Percentiles rank a stretch among this genome's conserved stretches.
Conservation (phyloP, 2,113 vertebrate species). For the Clarias batrachus region DNA sequence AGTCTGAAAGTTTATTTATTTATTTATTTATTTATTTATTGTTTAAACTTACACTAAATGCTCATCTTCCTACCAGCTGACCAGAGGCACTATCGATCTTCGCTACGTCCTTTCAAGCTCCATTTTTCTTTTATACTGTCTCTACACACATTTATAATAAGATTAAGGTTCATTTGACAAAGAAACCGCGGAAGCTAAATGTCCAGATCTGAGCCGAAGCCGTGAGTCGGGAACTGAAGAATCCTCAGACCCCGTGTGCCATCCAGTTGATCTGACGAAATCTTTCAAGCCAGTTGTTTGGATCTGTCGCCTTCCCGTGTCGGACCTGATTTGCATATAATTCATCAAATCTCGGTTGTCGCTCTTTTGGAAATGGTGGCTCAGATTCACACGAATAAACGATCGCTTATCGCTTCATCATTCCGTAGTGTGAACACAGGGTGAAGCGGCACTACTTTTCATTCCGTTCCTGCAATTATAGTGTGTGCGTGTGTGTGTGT, state of each 20-base stretch:
- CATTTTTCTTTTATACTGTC: background rate
- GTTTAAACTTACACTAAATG: background rate
- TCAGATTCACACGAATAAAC: background rate
- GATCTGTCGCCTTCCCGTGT: background rate
- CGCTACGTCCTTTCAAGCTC: background rate
- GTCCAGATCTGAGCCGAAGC: background rate
- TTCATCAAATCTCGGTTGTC: background rate
- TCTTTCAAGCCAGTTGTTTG: background rate
- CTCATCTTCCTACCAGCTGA: background rate
- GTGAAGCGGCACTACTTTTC: background rate
- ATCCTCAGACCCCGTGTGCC: background rate
- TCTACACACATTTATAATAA: background rate
- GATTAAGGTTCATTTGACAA: background rate
- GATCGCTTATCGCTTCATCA: background rate
- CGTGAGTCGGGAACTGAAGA: background rate
- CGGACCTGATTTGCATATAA: background rate
- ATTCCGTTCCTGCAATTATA: conserved; percentile 55
- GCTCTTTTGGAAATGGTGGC: background rate
- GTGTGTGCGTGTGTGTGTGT: conserved; percentile 68
- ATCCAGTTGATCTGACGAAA: no score
- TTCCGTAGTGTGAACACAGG: background rate
- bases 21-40: no score
- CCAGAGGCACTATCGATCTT: background rate
- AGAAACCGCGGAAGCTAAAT: background rate
- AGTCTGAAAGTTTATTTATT: no score